Evolutionary conservation across 1,140 invertebrate species (phyloP).

Genomic region (Habropoda laboriosa): DNA sequence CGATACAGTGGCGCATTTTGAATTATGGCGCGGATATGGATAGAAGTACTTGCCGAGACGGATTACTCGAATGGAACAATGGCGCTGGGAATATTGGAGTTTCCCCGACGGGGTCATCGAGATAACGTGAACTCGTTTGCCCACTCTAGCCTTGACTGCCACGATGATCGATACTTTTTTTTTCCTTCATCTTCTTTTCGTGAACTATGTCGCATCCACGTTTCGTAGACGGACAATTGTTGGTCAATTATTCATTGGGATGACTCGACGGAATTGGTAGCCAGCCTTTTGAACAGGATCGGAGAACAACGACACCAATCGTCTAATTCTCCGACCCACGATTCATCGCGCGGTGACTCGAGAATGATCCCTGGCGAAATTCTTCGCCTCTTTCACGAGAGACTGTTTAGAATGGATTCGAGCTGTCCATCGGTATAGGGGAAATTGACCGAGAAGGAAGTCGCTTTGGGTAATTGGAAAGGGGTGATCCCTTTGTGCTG

Average conservation of each 20-base stretch:
- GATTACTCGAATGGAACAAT: conserved; percentile 54
- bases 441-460: no score
- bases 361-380: conserved; percentile 1
- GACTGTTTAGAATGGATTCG: no score
- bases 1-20: conserved; percentile 23
- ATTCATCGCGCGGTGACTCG: conserved; percentile 38
- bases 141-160: conserved; percentile 46
- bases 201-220: conserved; percentile 53
- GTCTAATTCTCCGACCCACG: conserved; percentile 57
- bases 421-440: no score
- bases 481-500: no score
- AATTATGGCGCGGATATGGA: conserved; percentile 10
- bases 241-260: conserved; percentile 59
- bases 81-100: conserved; percentile 34
- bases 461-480: no score
- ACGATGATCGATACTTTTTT: conserved; percentile 64
- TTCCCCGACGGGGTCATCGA: conserved; percentile 51
- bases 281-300: conserved; percentile 37
- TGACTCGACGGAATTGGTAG: conserved; percentile 47
- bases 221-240: conserved; percentile 28
- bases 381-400: not conserved
- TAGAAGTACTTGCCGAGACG: conserved; percentile 23
- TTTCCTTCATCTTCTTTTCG: no score
- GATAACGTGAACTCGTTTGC: conserved; percentile 37
- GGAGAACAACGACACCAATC: conserved; percentile 57